Evolutionary conservation across 1,140 invertebrate genomes (phyloP).

Genomic region (Meloidogyne floridensis): DNA sequence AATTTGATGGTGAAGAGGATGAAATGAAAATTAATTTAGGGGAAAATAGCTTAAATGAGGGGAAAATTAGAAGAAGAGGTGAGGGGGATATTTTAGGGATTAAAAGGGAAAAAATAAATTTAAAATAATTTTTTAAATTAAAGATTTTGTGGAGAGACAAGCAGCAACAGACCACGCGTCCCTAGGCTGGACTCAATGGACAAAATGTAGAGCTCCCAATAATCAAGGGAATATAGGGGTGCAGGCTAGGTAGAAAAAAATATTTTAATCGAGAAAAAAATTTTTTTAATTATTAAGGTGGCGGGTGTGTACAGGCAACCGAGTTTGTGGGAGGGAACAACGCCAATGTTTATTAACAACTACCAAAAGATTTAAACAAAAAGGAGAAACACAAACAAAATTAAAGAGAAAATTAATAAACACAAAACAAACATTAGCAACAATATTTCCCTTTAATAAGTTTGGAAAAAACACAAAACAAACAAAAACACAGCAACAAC

Average conservation of each 20-base stretch:
- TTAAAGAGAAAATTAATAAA: background rate
- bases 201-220: background rate
- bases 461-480: background rate
- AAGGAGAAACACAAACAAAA: background rate
- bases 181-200: slow-evolving; percentile 41
- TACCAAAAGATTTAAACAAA: background rate
- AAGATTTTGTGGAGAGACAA: slow-evolving; percentile 1
- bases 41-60: background rate
- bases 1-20: background rate
- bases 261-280: background rate
- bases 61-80: slow-evolving; percentile 1
- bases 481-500: background rate
- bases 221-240: background rate
- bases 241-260: background rate
- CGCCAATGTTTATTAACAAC: slow-evolving; percentile 3
- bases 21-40: background rate
- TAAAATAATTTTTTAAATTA: background rate
- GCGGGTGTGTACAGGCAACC: slow-evolving; percentile 40
- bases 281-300: background rate
- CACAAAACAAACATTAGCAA: background rate
- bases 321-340: slow-evolving; percentile 42
- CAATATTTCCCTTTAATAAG: background rate
- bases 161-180: background rate
- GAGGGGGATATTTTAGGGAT: too few relatives aligned
- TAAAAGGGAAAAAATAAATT: too few relatives aligned